Conservation (phyloP, 2,113 vertebrate genomes). For the Toxostoma redivivum region DNA sequence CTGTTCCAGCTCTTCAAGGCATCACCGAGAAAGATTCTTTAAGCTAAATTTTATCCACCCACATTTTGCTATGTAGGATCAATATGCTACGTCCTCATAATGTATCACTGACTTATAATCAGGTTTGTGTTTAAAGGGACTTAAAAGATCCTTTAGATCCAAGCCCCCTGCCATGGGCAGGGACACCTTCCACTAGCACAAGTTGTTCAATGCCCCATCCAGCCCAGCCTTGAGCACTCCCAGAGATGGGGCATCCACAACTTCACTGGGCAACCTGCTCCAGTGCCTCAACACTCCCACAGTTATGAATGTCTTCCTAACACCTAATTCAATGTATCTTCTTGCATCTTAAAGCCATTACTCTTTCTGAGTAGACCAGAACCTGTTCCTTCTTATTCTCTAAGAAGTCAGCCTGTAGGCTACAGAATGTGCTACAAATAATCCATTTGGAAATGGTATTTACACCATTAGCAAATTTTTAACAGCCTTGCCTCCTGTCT, state of each 20-base stretch:
- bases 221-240: background rate
- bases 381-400: background rate
- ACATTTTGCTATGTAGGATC: background rate
- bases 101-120: background rate
- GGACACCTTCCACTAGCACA: background rate
- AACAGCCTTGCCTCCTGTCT: background rate
- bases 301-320: background rate
- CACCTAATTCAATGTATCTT: background rate
- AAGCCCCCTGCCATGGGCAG: background rate
- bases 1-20: too few relatives aligned
- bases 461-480: background rate
- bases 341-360: background rate
- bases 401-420: background rate
- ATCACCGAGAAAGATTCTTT: background rate
- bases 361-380: background rate
- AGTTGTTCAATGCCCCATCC: background rate
- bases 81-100: fast-evolving
- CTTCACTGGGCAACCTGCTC: background rate
- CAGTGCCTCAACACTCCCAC: background rate
- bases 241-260: background rate
- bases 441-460: background rate
- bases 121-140: background rate
- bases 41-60: background rate
- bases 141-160: background rate
- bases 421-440: background rate